These are phyloP conservation scores for Heliothis subflexa DNA, from an alignment of 1,140 invertebrate species.

Conservation along the genomic window DNA sequence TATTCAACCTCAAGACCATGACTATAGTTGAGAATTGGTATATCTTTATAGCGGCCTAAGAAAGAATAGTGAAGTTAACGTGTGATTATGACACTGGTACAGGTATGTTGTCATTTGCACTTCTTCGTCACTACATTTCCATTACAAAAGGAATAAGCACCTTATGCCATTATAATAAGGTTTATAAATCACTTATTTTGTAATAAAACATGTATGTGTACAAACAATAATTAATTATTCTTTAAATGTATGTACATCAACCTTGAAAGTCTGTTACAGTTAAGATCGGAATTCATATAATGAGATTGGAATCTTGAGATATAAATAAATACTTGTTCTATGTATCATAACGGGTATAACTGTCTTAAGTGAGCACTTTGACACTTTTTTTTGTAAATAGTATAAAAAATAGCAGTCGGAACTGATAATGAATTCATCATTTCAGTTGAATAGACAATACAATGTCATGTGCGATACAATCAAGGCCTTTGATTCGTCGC, in stretches of 20 bases:
- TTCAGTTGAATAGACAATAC: conserved; percentile 23
- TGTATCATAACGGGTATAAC: neutral
- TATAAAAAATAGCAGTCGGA: neutral
- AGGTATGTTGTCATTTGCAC: neutral
- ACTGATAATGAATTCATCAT: neutral
- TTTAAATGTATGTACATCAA: neutral
- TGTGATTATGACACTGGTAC: neutral
- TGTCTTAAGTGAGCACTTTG: neutral
- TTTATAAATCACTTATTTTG: neutral
- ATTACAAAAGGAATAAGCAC: neutral
- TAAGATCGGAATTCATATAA: conserved; percentile 31
- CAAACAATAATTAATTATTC: conserved; percentile 15
- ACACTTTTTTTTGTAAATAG: neutral
- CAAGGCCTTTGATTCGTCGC: conserved; percentile 45
- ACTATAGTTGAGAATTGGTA: no score
- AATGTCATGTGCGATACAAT: conserved; percentile 38
- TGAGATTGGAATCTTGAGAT: conserved; percentile 10
- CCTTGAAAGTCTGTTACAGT: conserved; percentile 31
- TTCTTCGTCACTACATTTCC: neutral
- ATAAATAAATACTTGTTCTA: conserved; percentile 6
- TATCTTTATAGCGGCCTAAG: no score
- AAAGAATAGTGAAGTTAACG: no score
- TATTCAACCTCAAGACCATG: no score
- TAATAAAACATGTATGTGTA: neutral
- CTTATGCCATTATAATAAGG: neutral